A percentile compares a stretch with the other conserved stretches of the same genome.
These are phyloP conservation scores for human (Homo sapiens) DNA, from an alignment of 2,113 vertebrate genomes.

Conservation along the genomic window GRCh38 chrX:16355501-16356000, in stretches of 20 bases:
- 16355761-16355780: background rate
- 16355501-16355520: background rate
- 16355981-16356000: background rate
- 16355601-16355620: background rate
- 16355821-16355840: background rate
- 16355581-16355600: background rate
- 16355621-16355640: background rate
- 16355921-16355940: background rate
- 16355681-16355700: background rate
- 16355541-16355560: constrained; percentile 23
- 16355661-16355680: background rate
- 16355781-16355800: background rate
- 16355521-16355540: background rate
- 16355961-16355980: constrained; percentile 39
- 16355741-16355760: constrained; percentile 34
- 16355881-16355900: background rate
- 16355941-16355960: constrained; percentile 2
- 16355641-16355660: background rate
- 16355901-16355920: background rate
- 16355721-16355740: background rate
- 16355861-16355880: background rate
- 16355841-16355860: constrained; percentile 11
- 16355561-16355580: constrained; percentile 27
- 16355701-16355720: background rate
- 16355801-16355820: constrained; percentile 15